Percentiles rank a stretch among this genome's conserved stretches.
These are phyloP conservation scores for fruit fly (Drosophila melanogaster) DNA, from an alignment of 1,140 invertebrate genomes.

Conservation along the genomic window Release_6_plus_ISO1_MT NT_033777.3:8112001-8112500, in stretches of 20 bases:
- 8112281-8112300: constrained; percentile 68
- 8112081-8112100: constrained; percentile 77
- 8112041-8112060: constrained; percentile 74
- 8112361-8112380: constrained; percentile 9
- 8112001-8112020: constrained; percentile 10
- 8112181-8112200: constrained; percentile 71
- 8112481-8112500: not conserved
- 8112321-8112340: constrained; percentile 27
- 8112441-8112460: constrained; percentile 11
- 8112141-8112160: constrained; percentile 16
- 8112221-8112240: constrained; percentile 8
- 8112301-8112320: constrained; percentile 22
- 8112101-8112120: constrained; percentile 70
- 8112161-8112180: constrained; percentile 10
- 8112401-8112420: not conserved
- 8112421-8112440: constrained; percentile 1
- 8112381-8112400: constrained; percentile 1
- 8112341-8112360: constrained; percentile 32
- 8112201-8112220: constrained; percentile 55
- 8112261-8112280: constrained; percentile 45
- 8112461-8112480: not conserved
- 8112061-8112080: constrained; percentile 80
- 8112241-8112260: constrained; percentile 38
- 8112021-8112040: constrained; percentile 2
- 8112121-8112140: constrained; percentile 60